Base-by-base conservation (phyloP, 2,888 invertebrate species). In the Hanleya hanleyi region DNA sequence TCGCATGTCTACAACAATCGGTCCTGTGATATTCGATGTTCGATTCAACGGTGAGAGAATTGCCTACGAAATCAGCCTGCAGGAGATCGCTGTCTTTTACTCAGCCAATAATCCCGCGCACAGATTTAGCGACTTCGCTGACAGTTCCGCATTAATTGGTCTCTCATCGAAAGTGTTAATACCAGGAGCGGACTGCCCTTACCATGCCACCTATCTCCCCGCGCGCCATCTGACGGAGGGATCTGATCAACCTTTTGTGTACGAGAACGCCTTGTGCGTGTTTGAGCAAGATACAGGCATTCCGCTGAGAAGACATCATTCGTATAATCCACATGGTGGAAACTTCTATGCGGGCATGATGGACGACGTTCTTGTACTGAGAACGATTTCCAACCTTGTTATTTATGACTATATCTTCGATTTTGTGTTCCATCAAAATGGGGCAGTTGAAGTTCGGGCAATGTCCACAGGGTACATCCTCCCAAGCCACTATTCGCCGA, bases 381-480 rank as follows among this genome's bases (percentile, higher is more conserved):
- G 87, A 61, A 81, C 81, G 22, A 81, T 86, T 9, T 18, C 81
- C 6, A 77, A 84, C 1, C 74, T 88, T 7, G 77, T 74, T 6
- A 87, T 86, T 71, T 87, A 87, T 69, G 87, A 87, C 66, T 88
- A 88, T 67, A 77, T 87, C 5, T 69, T 86, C 41, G 88, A 88
- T 69, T 84, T 84, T 22, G 77, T 84, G 15, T 85, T 88, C 65
- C 84, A 87, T 49, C 86, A 86, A 68, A 85, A 82, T 66, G 85
- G 86, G 0, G 84, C 79, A 6, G 50, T 86, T 7, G 83, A 86
- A 72, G 71, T 80, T 3, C 78, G 80, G 57, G 80, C 77, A 6
- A 70, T 82, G 6, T 81, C 86, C 7, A 84, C 86, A 3, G 88
- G 88, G 0, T 87, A 86, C 73, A 83, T 87, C n/a, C 62, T 81